These are phyloP conservation scores for Pseudochromis fuscus DNA, from an alignment of 2,797 vertebrate species.

Conservation along the genomic window DNA sequence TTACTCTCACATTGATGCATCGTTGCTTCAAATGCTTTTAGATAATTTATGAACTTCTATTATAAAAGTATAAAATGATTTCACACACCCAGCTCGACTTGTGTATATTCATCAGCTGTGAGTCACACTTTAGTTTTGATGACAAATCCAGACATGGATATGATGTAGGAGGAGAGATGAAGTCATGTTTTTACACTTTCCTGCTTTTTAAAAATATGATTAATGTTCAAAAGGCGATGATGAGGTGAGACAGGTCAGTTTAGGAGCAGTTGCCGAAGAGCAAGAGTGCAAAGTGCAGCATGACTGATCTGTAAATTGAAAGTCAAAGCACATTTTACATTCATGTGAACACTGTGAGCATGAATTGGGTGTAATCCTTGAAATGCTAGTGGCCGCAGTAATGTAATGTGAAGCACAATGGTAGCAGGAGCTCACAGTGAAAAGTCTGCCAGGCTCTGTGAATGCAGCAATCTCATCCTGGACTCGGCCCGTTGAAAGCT, in stretches of 20 bases:
- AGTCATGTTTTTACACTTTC: conserved; percentile 12
- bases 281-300: background rate
- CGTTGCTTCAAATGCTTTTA: background rate
- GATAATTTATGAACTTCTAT: background rate
- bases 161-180: conserved; percentile 9
- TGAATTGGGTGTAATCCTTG: conserved; percentile 40
- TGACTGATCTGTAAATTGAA: conserved; percentile 26
- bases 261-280: background rate
- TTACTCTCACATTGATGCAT: background rate
- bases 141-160: background rate
- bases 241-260: background rate
- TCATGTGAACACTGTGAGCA: conserved; percentile 23
- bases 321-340: conserved; percentile 34
- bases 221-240: conserved; percentile 21
- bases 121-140: conserved; percentile 18
- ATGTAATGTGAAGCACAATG: conserved; percentile 47
- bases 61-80: background rate
- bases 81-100: background rate
- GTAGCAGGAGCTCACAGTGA: conserved; percentile 13
- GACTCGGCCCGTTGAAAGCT: conserved; percentile 43
- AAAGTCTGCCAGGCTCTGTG: conserved; percentile 27
- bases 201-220: conserved; percentile 4
- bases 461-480: conserved; percentile 50
- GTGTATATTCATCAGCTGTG: conserved; percentile 25
- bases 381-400: conserved; percentile 8